phyloP scores from a whole-genome alignment of 2,888 invertebrate species.

The Phyto melanocephala region DNA sequence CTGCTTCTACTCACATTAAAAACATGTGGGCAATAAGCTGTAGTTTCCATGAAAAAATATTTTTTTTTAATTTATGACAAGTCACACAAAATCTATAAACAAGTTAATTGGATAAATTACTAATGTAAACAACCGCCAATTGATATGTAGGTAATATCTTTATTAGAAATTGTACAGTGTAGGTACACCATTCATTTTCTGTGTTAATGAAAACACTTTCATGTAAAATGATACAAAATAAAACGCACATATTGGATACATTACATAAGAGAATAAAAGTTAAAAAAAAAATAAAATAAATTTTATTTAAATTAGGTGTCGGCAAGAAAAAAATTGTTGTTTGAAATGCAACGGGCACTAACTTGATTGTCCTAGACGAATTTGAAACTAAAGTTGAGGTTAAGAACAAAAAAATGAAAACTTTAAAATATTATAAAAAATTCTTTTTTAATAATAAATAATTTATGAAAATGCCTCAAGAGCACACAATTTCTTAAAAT shows the following conservation, averaged over 20 bases:
- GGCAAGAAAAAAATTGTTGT: not conserved
- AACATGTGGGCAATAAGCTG: not conserved
- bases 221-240: not conserved
- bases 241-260: conserved; percentile 1
- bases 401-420: conserved; percentile 46
- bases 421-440: not conserved
- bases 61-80: not conserved
- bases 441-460: not conserved
- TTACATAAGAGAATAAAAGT: conserved; percentile 41
- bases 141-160: not conserved
- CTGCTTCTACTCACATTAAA: too few species aligned
- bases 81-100: conserved; percentile 7
- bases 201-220: conserved; percentile 5
- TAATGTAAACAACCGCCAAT: not conserved
- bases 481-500: too few species aligned
- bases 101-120: conserved; percentile 24
- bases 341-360: not conserved
- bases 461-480: not conserved
- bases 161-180: not conserved
- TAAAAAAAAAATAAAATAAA: conserved; percentile 2
- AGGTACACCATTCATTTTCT: not conserved
- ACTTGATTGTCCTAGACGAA: not conserved
- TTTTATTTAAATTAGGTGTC: not conserved
- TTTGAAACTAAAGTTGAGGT: conserved; percentile 61
- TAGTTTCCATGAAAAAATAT: not conserved